These are phyloP conservation scores for Halcyon chelicuti DNA, from an alignment of 2,797 vertebrate species.

Conservation along the genomic window DNA sequence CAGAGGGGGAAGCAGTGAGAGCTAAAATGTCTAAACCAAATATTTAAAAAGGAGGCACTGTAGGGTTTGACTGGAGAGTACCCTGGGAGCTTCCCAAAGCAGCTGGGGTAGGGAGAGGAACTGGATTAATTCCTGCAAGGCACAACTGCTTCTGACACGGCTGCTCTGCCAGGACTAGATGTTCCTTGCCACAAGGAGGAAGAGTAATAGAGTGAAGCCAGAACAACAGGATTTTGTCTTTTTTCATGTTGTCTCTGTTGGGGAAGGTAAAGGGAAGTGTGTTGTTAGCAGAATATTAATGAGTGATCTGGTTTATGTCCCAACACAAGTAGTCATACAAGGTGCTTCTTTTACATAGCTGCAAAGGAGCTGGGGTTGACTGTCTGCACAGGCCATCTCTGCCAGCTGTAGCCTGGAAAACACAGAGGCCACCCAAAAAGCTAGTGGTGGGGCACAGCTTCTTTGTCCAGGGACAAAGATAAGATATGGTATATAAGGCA, in stretches of 20 bases:
- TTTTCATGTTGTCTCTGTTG: background rate
- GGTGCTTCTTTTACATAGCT: background rate
- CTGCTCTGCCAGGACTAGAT: background rate
- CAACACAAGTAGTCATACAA: fast-evolving
- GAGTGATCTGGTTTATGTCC: background rate
- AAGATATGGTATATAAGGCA: background rate
- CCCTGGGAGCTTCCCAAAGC: background rate
- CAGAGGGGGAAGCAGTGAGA: background rate
- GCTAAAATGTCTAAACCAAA: background rate
- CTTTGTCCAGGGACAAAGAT: background rate
- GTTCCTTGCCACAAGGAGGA: background rate
- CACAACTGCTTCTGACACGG: fast-evolving
- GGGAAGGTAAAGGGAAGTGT: background rate
- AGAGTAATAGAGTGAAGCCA: background rate
- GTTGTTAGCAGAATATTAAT: background rate
- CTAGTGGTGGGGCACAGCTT: background rate
- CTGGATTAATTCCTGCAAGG: background rate
- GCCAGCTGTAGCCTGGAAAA: background rate
- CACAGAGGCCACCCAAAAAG: background rate
- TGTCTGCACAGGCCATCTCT: background rate
- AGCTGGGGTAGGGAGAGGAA: background rate
- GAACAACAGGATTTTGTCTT: background rate
- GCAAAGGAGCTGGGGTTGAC: background rate
- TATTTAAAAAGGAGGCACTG: background rate
- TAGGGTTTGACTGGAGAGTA: background rate